Evolutionary conservation across 1,140 invertebrate genomes (phyloP).

Genomic region (Atta cephalotes): DNA sequence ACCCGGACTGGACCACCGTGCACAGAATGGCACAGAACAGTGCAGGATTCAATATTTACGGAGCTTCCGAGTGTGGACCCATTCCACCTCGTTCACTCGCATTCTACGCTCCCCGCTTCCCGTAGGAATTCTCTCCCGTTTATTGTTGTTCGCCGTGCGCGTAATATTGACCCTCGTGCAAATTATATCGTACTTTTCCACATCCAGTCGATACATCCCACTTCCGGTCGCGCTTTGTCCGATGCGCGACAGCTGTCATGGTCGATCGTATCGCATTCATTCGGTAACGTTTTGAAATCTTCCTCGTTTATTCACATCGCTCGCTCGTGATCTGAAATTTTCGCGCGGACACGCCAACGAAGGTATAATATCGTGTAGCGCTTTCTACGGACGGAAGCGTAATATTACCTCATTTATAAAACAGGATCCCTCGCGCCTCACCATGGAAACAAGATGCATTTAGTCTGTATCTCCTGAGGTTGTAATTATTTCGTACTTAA

Average conservation of each 20-base stretch:
- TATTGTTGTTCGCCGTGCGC: conserved; percentile 29
- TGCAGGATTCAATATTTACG: conserved; percentile 55
- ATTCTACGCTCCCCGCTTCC: neutral
- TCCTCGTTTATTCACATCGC: conserved; percentile 1
- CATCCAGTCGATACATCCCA: conserved; percentile 12
- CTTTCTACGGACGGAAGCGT: neutral
- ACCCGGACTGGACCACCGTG: neutral
- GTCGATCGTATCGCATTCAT: conserved; percentile 23
- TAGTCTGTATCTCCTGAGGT: neutral
- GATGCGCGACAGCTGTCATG: conserved; percentile 43
- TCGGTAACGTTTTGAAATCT: neutral
- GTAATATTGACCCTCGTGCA: conserved; percentile 53
- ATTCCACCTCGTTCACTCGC: conserved; percentile 21
- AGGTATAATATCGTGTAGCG: neutral
- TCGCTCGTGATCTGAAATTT: conserved; percentile 21
- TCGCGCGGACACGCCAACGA: neutral
- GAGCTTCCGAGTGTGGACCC: conserved; percentile 12
- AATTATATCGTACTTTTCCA: conserved; percentile 42
- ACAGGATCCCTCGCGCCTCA: neutral
- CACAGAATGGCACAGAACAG: neutral
- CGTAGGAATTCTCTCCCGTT: conserved; percentile 37
- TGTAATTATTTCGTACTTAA: conserved; percentile 9
- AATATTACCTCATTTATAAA: conserved; percentile 13
- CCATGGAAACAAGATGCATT: neutral
- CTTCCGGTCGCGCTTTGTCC: conserved; percentile 47